These are phyloP conservation scores for Orthosia gothica DNA, from an alignment of 2,888 invertebrate species.

Conservation along the genomic window DNA sequence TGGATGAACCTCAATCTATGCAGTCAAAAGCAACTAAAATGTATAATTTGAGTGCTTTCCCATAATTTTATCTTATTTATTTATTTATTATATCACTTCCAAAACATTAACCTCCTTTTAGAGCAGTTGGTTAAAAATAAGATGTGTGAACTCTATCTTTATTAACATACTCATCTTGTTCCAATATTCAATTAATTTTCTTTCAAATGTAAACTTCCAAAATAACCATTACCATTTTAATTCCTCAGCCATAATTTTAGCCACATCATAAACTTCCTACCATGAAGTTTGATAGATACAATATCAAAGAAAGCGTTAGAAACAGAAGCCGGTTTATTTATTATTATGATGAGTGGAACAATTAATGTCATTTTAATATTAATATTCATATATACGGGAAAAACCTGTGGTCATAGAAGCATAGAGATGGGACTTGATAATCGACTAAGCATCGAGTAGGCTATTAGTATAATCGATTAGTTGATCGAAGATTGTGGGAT, in stretches of 20 bases:
- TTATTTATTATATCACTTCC: no score
- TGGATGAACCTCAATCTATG: no score
- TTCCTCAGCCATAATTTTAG: conserved; percentile 7
- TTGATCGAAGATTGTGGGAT: conserved; percentile 30
- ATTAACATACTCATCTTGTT: no score
- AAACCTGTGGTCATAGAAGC: conserved; percentile 61
- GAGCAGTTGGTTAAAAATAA: no score
- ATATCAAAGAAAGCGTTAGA: conserved; percentile 58
- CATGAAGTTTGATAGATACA: conserved; percentile 44
- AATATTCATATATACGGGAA: conserved; percentile 57
- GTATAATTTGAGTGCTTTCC: no score
- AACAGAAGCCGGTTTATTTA: conserved; percentile 73
- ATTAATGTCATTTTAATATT: conserved; percentile 66
- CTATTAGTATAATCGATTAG: conserved; percentile 58
- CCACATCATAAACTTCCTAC: conserved; percentile 29
- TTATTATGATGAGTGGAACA: conserved; percentile 72
- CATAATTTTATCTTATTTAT: no score
- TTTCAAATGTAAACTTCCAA: conserved; percentile 5
- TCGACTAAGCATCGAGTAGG: conserved; percentile 37
- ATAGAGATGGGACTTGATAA: conserved; percentile 63
- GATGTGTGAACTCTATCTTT: no score
- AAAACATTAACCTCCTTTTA: no score
- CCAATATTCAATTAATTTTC: not conserved
- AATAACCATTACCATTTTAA: conserved; percentile 27
- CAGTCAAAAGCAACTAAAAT: no score